Evolutionary conservation across 2,113 vertebrate genomes (phyloP), one percentile per base, ranked within the genome.

Genomic region (Proteles cristata): DNA sequence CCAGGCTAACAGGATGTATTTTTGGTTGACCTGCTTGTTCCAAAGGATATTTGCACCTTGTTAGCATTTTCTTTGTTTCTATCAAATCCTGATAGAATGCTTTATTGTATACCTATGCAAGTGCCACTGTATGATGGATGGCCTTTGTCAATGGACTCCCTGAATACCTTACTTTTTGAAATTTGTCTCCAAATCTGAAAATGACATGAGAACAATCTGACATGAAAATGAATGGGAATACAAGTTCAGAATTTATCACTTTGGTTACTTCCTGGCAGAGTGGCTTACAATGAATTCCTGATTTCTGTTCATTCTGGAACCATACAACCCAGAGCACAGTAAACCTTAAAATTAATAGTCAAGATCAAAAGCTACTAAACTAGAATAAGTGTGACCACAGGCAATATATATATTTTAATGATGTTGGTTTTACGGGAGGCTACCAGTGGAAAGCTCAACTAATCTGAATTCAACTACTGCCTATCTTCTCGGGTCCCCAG

Each of bases 21-120:
- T 97, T 83, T 50, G 89, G 83, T 76, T 88, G 82, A 74, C 88
- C 33, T 55, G 23, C 63, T 97, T 94, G 43, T 90, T 88, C 96
- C 50, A 66, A 11, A 96, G 81, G 68, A 39, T 87, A 48, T 71
- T 82, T 93, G 45, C 1, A 28, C 63, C 73, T 94, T 61, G 73
- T 80, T 66, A 88, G 74, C 65, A 35, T 81, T 93, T 86, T 82
- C 31, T 25, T 85, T 5, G 7, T 88, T 96, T 92, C 50, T 77
- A 1, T 63, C 74, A 66, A 73, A 48, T 77, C 63, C 43, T 80
- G 45, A 48, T 26, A 61, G 85, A 68, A 66, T 2, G 5, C 19
- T 89, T 69, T 80, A 4, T 9, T 83, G 21, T 74, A 21, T 48
- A 35, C 26, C 53, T 19, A 1, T 4, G 19, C 23, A 94, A 79